Evolutionary conservation across 2,113 vertebrate genomes (phyloP).

Genomic region (Strigops habroptila): DNA sequence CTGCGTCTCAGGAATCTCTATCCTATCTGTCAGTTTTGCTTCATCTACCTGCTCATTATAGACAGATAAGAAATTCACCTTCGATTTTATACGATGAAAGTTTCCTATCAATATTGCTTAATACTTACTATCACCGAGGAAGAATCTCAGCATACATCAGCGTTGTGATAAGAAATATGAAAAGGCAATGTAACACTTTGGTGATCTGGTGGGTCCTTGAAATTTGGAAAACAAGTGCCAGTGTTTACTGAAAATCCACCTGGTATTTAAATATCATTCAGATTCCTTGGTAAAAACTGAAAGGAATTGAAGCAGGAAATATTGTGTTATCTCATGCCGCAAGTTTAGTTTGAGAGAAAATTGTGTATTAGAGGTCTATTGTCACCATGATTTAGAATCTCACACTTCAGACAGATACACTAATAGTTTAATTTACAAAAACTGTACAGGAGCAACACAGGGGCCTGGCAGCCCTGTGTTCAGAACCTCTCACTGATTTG

Average conservation of each 20-base stretch:
- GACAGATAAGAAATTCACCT: neutral
- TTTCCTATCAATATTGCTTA: neutral
- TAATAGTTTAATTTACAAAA: neutral
- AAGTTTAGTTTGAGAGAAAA: neutral
- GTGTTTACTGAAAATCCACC: neutral
- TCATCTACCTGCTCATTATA: neutral
- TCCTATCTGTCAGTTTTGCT: neutral
- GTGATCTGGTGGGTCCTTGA: neutral
- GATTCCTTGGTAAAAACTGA: neutral
- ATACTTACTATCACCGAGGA: accelerated
- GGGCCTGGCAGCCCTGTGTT: neutral
- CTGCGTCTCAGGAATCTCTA: neutral
- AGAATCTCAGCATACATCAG: neutral
- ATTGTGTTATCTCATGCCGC: neutral
- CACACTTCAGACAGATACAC: neutral
- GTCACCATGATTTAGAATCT: neutral
- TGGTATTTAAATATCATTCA: neutral
- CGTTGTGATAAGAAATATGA: neutral
- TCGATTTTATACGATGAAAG: neutral
- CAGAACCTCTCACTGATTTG: neutral
- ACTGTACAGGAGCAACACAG: neutral
- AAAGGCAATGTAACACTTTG: neutral
- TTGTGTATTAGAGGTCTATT: neutral
- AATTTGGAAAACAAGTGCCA: neutral
- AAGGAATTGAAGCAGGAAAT: neutral